These are phyloP conservation scores for Vireo altiloquus DNA, from an alignment of 2,113 vertebrate species.

Conservation along the genomic window DNA sequence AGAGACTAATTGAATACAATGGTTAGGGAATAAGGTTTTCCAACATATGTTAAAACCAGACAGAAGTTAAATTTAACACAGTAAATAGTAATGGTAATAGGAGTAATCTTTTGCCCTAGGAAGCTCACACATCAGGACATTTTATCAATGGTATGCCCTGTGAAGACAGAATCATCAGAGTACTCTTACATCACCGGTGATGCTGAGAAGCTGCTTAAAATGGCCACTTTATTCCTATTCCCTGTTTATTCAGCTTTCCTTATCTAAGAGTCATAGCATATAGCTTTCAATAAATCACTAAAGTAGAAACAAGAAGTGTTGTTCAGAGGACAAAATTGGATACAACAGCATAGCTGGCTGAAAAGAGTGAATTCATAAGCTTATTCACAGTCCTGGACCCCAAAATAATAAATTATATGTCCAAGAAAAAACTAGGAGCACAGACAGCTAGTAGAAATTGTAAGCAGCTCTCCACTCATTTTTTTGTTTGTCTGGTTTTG, in stretches of 20 bases:
- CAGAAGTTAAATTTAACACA: neutral
- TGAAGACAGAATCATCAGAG: neutral
- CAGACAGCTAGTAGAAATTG: neutral
- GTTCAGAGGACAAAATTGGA: neutral
- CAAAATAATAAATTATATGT: neutral
- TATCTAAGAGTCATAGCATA: neutral
- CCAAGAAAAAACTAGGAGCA: neutral
- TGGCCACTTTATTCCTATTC: neutral
- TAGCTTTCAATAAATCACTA: neutral
- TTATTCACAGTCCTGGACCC: neutral
- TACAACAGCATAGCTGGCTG: neutral
- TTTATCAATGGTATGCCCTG: neutral
- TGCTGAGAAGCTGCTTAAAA: neutral
- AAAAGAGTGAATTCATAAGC: neutral
- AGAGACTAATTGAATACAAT: neutral
- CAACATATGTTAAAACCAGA: neutral
- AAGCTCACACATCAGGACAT: neutral
- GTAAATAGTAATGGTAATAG: neutral
- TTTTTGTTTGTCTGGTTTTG: fast-evolving
- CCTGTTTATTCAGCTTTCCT: neutral
- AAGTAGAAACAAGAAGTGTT: neutral
- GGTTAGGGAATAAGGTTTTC: neutral
- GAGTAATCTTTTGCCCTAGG: neutral
- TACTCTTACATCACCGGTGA: neutral
- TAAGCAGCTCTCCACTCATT: neutral